Percentiles rank a stretch among this genome's conserved stretches.
phyloP scores from a whole-genome alignment of 2,113 vertebrate species.

The Dendropsophus ebraccatus region DNA sequence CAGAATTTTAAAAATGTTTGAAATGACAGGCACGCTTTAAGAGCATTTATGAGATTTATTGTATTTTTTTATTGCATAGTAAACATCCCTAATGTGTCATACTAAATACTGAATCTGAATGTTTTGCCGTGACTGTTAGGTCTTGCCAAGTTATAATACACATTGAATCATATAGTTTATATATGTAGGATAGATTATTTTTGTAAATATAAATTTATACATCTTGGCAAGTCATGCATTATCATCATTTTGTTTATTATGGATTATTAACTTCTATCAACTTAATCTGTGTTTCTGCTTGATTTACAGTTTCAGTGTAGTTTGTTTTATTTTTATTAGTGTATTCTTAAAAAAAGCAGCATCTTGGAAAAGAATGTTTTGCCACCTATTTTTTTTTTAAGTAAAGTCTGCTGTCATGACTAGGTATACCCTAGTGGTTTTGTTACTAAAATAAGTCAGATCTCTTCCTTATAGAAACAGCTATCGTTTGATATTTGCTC shows the following conservation, averaged over 20 bases:
- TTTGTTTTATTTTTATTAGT: not conserved
- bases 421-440: constrained; percentile 26
- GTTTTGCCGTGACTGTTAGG: too few relatives aligned
- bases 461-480: not conserved
- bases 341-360: not conserved
- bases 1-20: not conserved
- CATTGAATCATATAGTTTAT: too few relatives aligned
- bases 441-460: not conserved
- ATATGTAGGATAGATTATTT: too few relatives aligned
- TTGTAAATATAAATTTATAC: not conserved
- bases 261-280: not conserved
- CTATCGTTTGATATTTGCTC: constrained; percentile 1
- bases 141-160: too few relatives aligned
- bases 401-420: constrained; percentile 21
- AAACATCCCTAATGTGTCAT: too few relatives aligned
- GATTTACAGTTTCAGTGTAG: not conserved
- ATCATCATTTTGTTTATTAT: not conserved
- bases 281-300: not conserved
- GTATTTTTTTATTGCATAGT: too few relatives aligned
- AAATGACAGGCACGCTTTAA: not conserved
- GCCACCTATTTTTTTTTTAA: constrained; percentile 16
- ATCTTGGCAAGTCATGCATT: not conserved
- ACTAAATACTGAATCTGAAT: too few relatives aligned
- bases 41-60: too few relatives aligned
- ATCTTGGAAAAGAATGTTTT: not conserved